A percentile compares a stretch with the other conserved stretches of the same genome.
Conservation (phyloP, 2,797 vertebrate species). For the Chromis chromis region DNA sequence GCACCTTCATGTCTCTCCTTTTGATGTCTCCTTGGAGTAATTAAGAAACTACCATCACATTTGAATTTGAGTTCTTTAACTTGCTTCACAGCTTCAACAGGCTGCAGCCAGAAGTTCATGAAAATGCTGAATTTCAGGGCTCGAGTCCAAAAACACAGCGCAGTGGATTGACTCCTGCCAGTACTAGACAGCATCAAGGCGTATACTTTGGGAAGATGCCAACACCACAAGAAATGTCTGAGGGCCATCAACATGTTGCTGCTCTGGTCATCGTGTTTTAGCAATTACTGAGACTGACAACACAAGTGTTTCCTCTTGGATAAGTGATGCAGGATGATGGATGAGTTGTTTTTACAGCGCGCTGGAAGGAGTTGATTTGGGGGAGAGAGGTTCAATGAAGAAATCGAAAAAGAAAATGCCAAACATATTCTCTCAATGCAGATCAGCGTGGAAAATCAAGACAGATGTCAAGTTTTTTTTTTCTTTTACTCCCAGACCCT, state of each 20-base stretch:
- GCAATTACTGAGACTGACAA: background rate
- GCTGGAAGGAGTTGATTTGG: background rate
- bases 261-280: conserved; percentile 32
- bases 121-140: conserved; percentile 24
- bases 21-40: no score
- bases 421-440: conserved; percentile 35
- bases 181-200: conserved; percentile 61
- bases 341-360: background rate
- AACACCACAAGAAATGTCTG: conserved; percentile 56
- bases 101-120: conserved; percentile 21
- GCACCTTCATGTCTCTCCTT: no score
- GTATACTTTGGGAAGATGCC: conserved; percentile 63
- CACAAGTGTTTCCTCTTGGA: conserved; percentile 15
- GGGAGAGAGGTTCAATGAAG: conserved; percentile 14
- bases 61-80: background rate
- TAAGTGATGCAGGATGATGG: background rate
- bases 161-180: conserved; percentile 24
- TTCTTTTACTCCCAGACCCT: conserved; percentile 40
- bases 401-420: conserved; percentile 24
- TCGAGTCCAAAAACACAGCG: conserved; percentile 29
- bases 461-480: conserved; percentile 59
- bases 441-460: conserved; percentile 64
- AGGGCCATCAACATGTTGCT: conserved; percentile 36
- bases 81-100: background rate
- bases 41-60: background rate